Conservation (phyloP, 2,888 invertebrate genomes). For the Pyrochroa serraticornis region DNA sequence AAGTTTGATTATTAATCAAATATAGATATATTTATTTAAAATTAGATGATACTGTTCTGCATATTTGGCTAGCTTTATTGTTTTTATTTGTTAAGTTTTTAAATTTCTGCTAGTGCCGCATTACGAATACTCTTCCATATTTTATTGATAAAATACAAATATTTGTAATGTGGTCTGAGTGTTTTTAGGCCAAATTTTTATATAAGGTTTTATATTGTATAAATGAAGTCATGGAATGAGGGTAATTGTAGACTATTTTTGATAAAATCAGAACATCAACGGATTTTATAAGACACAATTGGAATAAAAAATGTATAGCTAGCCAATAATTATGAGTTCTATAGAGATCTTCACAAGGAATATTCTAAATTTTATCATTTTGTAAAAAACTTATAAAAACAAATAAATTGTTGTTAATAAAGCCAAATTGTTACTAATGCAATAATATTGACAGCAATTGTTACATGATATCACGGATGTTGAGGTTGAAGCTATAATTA, state of each 20-base stretch:
- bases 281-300: constrained; percentile 20
- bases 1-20: constrained; percentile 37
- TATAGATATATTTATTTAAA: constrained; percentile 38
- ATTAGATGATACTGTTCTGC: constrained; percentile 16
- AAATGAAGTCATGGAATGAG: constrained; percentile 17
- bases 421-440: constrained; percentile 49
- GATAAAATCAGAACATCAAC: constrained; percentile 35
- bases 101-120: constrained; percentile 5
- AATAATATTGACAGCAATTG: constrained; percentile 52
- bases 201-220: constrained; percentile 26
- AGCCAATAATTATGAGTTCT: constrained; percentile 35
- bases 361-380: constrained; percentile 48
- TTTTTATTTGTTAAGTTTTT: constrained; percentile 27
- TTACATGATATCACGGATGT: constrained; percentile 50
- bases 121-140: constrained; percentile 23
- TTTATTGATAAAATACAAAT: neutral
- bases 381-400: constrained; percentile 37
- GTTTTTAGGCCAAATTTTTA: constrained; percentile 12
- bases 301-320: constrained; percentile 32
- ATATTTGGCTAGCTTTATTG: constrained; percentile 35
- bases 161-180: constrained; percentile 6
- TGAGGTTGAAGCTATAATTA: constrained; percentile 39
- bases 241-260: constrained; percentile 42
- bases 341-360: constrained; percentile 30
- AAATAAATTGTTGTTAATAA: constrained; percentile 45